phyloP scores from a whole-genome alignment of 2,113 vertebrate species.

The Emydura subglobosa region DNA sequence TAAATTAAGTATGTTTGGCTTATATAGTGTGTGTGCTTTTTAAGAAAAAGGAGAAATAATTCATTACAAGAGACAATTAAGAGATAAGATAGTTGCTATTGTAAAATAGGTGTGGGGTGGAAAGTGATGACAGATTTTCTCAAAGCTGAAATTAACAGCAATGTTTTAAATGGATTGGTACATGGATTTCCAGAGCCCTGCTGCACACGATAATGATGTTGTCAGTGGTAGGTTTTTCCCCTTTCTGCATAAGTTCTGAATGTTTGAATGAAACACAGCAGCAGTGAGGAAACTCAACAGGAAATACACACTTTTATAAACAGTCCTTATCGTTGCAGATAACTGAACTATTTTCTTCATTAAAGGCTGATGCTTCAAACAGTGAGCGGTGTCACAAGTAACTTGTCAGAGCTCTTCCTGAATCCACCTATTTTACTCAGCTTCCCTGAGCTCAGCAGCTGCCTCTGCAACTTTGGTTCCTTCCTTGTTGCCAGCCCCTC shows the following conservation, averaged over 20 bases:
- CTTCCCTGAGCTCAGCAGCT: neutral
- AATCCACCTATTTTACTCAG: neutral
- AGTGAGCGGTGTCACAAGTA: neutral
- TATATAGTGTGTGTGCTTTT: neutral
- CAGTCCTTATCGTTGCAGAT: neutral
- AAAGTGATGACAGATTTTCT: slow-evolving; percentile 29
- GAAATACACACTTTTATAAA: neutral
- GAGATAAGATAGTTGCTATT: neutral
- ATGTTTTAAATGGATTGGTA: slow-evolving; percentile 33
- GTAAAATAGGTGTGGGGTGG: neutral
- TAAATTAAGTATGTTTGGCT: neutral
- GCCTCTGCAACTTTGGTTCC: neutral
- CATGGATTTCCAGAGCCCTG: slow-evolving; percentile 17
- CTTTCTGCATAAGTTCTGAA: slow-evolving; percentile 2
- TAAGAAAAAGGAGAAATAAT: slow-evolving; percentile 30
- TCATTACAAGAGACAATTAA: slow-evolving; percentile 27
- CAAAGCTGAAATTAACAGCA: slow-evolving; percentile 36
- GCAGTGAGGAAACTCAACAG: neutral
- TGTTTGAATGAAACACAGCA: slow-evolving; percentile 31
- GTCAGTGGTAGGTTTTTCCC: slow-evolving; percentile 15
- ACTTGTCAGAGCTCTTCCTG: neutral
- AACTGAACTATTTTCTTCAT: neutral
- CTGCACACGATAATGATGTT: slow-evolving; percentile 21
- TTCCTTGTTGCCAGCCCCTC: neutral
- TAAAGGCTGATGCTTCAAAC: neutral